Base-by-base conservation (phyloP, 1,140 invertebrate genomes). In the Drosophila willistoni region DNA sequence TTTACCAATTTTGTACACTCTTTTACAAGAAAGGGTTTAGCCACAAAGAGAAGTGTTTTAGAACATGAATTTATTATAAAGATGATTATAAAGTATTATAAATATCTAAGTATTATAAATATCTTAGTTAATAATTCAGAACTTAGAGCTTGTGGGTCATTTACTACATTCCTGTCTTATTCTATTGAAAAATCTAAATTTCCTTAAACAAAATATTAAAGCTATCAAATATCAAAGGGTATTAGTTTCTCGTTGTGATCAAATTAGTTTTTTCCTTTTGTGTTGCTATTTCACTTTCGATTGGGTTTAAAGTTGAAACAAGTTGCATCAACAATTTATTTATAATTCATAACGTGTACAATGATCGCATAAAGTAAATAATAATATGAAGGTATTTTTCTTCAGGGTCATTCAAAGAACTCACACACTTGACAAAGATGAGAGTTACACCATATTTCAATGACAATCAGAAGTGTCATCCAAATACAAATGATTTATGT, bases 271-370 rank as follows among this genome's bases (percentile, higher is more conserved):
- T 51, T 51, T 7, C 19, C 3, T 17, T 44, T 14, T 42, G 41
- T 44, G 42, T 44, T 47, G 44, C 14, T 51, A 10, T 51, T 14
- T 17, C 44, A 51, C 19, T 39, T 42, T 42, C n/a, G 41, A 29
- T 71, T 17, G 63, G 66, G 77, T 65, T 89, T 73, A 84, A 84
- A 51, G 17, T 19, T 51, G 17, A 51, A 51, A 22, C 2, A 51
- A 29, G 44, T 59, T 59, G 56, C 56, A 59, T 59, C 56, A 59
- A 59, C 79, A 33, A 13, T 64, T 79, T 67, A 66, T 73, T 54
- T 76, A 59, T 59, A 59, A 59, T 39, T 59, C 34, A 36, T 59
- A 59, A 59, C 56, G 56, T 59, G 6, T 33, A 1, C 7, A 0
- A n/a, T n/a, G 3, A 29, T 12, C 13, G 25, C 13, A 29, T 12